Evolutionary conservation across 2,113 vertebrate genomes (phyloP).

Genomic region (Anolis carolinensis): DNA sequence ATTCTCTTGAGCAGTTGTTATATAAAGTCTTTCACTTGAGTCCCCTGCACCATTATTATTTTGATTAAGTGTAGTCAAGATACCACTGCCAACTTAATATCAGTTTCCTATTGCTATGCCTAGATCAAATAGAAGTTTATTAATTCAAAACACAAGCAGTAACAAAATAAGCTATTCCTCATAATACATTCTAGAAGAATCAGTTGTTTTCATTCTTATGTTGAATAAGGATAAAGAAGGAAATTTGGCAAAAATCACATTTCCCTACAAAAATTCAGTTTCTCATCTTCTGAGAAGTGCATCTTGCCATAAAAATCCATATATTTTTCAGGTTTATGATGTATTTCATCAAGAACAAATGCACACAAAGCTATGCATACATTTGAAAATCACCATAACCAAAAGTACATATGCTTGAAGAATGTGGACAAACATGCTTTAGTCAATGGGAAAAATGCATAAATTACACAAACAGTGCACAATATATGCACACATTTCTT

Average conservation of each 20-base stretch:
- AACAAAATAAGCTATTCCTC: background rate
- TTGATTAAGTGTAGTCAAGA: slow-evolving; percentile 47
- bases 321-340: background rate
- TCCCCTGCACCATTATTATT: background rate
- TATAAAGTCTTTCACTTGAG: background rate
- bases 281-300: too few species aligned
- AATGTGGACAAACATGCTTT: background rate
- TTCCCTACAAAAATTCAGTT: too few species aligned
- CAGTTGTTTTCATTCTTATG: background rate
- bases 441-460: too few species aligned
- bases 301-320: background rate
- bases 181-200: background rate
- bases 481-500: too few species aligned
- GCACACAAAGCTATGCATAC: background rate
- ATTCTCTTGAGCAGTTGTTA: slow-evolving; percentile 40
- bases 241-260: too few species aligned
- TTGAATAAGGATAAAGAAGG: background rate
- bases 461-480: too few species aligned
- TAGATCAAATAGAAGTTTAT: background rate
- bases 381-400: background rate
- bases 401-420: background rate
- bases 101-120: background rate
- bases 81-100: slow-evolving; percentile 5
- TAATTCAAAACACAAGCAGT: background rate
- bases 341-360: background rate